These are phyloP conservation scores for Centropyge bicolor DNA, from an alignment of 2,797 vertebrate species.

Conservation along the genomic window DNA sequence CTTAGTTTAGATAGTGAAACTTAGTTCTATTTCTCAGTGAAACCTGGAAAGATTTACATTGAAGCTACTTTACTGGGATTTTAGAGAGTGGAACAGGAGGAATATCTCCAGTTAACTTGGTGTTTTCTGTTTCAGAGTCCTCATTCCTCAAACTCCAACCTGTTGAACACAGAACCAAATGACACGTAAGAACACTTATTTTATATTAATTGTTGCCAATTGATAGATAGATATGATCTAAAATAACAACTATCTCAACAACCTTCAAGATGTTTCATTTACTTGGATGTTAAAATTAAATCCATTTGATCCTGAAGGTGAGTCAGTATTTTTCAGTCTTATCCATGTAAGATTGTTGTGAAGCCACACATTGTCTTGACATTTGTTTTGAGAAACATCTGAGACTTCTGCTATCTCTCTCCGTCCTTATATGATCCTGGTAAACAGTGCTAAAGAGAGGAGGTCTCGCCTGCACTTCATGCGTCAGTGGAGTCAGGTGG, in stretches of 20 bases:
- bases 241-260: background rate
- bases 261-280: background rate
- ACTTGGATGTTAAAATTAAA: background rate
- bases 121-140: constrained; percentile 77
- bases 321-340: background rate
- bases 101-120: background rate
- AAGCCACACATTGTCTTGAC: background rate
- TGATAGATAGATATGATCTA: background rate
- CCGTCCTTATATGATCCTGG: constrained; percentile 1
- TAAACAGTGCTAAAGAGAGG: constrained; percentile 71
- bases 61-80: background rate
- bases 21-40: background rate
- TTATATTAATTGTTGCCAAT: background rate
- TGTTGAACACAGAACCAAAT: constrained; percentile 71
- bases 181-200: constrained; percentile 75
- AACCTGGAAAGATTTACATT: background rate
- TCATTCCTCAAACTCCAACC: constrained; percentile 79
- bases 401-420: background rate
- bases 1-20: background rate
- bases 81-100: background rate
- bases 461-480: constrained; percentile 83
- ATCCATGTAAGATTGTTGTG: background rate
- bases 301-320: fast-evolving
- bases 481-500: constrained; percentile 86
- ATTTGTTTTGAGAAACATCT: background rate